These are phyloP conservation scores for Eueides isabella DNA, from an alignment of 1,140 invertebrate genomes.

Conservation along the genomic window DNA sequence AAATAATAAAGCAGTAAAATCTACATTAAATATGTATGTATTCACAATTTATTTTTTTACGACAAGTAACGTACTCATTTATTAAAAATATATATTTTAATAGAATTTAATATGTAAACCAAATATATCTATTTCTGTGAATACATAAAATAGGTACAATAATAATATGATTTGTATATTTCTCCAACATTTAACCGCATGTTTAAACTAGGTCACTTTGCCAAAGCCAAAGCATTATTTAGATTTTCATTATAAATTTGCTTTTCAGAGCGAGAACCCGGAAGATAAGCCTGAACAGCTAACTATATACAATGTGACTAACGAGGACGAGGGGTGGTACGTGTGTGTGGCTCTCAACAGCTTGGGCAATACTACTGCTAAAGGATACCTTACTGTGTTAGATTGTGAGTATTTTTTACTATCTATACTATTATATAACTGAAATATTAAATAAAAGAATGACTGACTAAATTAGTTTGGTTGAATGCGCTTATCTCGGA, in stretches of 20 bases:
- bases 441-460: no score
- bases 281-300: conserved; percentile 86
- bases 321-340: conserved; percentile 96
- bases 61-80: no score
- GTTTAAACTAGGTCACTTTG: conserved; percentile 1
- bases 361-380: conserved; percentile 89
- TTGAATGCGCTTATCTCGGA: no score
- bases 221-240: neutral
- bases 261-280: conserved; percentile 67
- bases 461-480: no score
- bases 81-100: no score
- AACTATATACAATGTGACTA: conserved; percentile 91
- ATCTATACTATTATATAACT: no score
- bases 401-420: conserved; percentile 86
- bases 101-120: no score
- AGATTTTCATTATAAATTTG: conserved; percentile 5
- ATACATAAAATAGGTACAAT: neutral
- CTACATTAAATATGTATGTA: no score
- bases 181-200: neutral
- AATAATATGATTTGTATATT: neutral
- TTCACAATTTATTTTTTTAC: no score
- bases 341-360: conserved; percentile 93
- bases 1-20: no score
- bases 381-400: conserved; percentile 92
- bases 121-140: no score